Evolutionary conservation across 2,797 vertebrate species (phyloP), one percentile per base, ranked within the genome.

Genomic region (Sebastiscus albofasciatus): DNA sequence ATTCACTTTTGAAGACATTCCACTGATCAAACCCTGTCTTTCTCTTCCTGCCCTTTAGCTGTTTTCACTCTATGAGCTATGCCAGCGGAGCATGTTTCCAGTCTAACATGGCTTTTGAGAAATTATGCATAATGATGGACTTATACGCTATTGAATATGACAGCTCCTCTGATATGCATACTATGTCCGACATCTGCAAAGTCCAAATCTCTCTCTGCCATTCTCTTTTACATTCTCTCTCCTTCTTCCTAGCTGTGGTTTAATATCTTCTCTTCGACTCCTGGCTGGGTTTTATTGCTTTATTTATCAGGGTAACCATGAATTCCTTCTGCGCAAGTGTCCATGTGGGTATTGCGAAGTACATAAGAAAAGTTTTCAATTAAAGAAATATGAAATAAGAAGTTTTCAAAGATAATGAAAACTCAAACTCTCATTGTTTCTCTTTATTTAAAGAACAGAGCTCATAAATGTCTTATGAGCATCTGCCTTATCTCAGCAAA

Each of bases 381-480:
- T 76, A 79, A 79, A 85, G 56, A 77, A 64, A 75, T 62, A 67
- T 22, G 2, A 76, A 79, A 75, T 64, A n/a, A 46, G 22, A 65
- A 78, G 72, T 71, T 82, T 80, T 75, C 42, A 75, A 72, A 83
- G 72, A 79, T 81, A 75, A 80, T 80, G 62, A 81, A 86, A 84
- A 71, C 20, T 65, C 8, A 75, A 84, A 80, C 49, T 82, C 58
- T 77, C 36, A 65, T 62, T 78, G 77, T 83, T 56, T 33, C 69
- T 69, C 66, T 87, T 77, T 67, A 80, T 90, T 82, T 77, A 56
- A 84, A 91, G 82, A 82, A 75, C 71, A 67, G 33, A 75, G 60
- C 77, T 86, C 70, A 87, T 90, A 24, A 87, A 93, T 90, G 76
- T 86, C 31, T 89, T 77, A 90, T 58, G 81, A 90, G 60, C 59